Conservation (phyloP, 92 coral and sea anemone species). For the Actinernus sp. region DNA sequence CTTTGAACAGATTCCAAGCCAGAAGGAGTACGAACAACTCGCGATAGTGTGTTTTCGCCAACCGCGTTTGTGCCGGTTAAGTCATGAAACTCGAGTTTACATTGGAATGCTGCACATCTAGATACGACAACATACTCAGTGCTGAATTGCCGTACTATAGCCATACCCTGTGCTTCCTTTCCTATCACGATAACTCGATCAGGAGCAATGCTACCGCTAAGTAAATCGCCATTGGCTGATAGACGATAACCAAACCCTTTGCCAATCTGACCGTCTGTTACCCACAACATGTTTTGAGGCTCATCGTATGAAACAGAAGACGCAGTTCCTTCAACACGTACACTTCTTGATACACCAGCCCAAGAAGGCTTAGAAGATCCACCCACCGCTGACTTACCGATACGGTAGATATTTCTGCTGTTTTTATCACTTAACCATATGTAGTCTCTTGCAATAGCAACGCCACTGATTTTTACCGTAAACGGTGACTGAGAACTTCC, state of each 20-base stretch:
- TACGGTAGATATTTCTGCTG: slow-evolving; percentile 64
- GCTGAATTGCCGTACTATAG: slow-evolving; percentile 86
- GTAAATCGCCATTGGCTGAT: slow-evolving; percentile 77
- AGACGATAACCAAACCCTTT: slow-evolving; percentile 84
- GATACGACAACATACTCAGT: slow-evolving; percentile 83
- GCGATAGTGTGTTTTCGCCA: slow-evolving; percentile 76
- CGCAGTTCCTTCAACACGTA: slow-evolving; percentile 64
- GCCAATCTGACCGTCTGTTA: slow-evolving; percentile 66
- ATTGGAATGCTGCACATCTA: slow-evolving; percentile 93
- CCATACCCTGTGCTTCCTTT: slow-evolving; percentile 85
- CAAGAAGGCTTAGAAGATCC: slow-evolving; percentile 63
- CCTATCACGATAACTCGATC: slow-evolving; percentile 74
- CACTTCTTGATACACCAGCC: slow-evolving; percentile 48
- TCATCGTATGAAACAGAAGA: slow-evolving; percentile 90
- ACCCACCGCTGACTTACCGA: slow-evolving; percentile 56
- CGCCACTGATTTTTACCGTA: slow-evolving; percentile 81
- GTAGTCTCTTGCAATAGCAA: slow-evolving; percentile 69
- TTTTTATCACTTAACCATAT: slow-evolving; percentile 87
- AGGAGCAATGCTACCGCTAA: slow-evolving; percentile 37
- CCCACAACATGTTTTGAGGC: slow-evolving; percentile 76
- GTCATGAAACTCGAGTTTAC: slow-evolving; percentile 92
- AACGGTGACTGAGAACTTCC: slow-evolving; percentile 60
- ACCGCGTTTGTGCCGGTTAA: slow-evolving; percentile 51
- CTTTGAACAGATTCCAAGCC: slow-evolving; percentile 90
- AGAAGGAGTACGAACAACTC: slow-evolving; percentile 95